These are phyloP conservation scores for Phoebastria nigripes DNA, from an alignment of 2,797 vertebrate species.

Conservation along the genomic window DNA sequence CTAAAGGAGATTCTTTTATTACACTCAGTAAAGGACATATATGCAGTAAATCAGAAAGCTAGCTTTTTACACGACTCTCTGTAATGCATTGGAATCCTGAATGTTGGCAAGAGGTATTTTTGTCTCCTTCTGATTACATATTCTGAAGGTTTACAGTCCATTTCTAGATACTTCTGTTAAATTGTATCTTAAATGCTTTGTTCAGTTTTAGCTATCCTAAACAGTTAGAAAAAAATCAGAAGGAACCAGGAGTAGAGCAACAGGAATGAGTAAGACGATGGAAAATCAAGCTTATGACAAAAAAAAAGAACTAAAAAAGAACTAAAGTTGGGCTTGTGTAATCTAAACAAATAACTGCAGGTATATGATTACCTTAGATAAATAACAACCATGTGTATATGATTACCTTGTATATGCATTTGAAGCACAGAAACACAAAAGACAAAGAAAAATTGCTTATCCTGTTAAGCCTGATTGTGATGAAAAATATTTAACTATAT, in stretches of 20 bases:
- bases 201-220: not conserved
- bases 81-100: not conserved
- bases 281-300: not conserved
- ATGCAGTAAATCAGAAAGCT: constrained; percentile 18
- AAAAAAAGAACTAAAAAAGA: not conserved
- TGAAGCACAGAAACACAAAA: not conserved
- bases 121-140: not conserved
- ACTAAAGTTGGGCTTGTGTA: not conserved
- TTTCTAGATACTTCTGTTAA: not conserved
- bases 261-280: not conserved
- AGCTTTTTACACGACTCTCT: not conserved
- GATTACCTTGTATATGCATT: not conserved
- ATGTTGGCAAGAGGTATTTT: not conserved
- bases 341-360: not conserved
- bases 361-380: not conserved
- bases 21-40: not conserved
- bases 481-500: not conserved
- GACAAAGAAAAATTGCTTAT: not conserved
- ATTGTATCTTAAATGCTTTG: not conserved
- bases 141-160: not conserved
- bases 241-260: not conserved
- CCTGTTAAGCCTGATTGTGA: not conserved
- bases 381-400: not conserved
- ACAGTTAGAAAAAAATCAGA: not conserved
- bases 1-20: not conserved